These are phyloP conservation scores for Metellina segmentata DNA, from an alignment of 2,888 invertebrate genomes.

Conservation along the genomic window DNA sequence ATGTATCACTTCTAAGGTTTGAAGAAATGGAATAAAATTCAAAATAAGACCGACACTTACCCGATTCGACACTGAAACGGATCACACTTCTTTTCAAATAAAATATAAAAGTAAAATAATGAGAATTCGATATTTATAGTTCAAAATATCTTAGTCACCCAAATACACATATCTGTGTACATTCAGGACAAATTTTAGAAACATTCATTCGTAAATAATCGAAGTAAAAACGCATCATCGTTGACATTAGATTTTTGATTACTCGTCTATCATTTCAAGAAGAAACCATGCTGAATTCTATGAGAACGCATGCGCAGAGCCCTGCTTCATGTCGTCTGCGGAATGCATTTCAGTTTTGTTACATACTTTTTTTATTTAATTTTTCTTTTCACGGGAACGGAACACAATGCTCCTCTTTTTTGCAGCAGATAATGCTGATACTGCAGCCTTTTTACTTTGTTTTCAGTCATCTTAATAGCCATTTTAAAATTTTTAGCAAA, in stretches of 20 bases:
- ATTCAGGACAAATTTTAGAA: constrained; percentile 2
- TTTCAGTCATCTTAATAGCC: too few relatives aligned
- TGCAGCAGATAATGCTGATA: too few relatives aligned
- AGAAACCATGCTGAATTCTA: constrained; percentile 74
- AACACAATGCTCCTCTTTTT: neutral
- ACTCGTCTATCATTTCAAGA: constrained; percentile 57
- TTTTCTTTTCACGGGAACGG: neutral
- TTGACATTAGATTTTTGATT: constrained; percentile 62
- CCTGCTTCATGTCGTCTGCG: constrained; percentile 72
- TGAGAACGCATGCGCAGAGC: constrained; percentile 70
- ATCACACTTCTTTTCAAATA: constrained; percentile 37
- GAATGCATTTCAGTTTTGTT: constrained; percentile 55
- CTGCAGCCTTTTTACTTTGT: too few relatives aligned
- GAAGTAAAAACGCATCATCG: constrained; percentile 45
- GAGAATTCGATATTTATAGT: constrained; percentile 26
- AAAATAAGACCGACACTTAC: constrained; percentile 43
- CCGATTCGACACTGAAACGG: constrained; percentile 24
- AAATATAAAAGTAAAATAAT: constrained; percentile 34
- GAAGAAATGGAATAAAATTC: constrained; percentile 7
- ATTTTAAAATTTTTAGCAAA: too few relatives aligned
- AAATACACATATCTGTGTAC: constrained; percentile 12
- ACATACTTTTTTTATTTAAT: neutral
- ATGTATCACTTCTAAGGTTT: constrained; percentile 40
- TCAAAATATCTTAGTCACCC: constrained; percentile 26
- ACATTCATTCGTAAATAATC: neutral